Percentiles rank a stretch among this genome's conserved stretches.
Evolutionary conservation across 2,797 vertebrate species (phyloP).

Genomic region (Morelia viridis): DNA sequence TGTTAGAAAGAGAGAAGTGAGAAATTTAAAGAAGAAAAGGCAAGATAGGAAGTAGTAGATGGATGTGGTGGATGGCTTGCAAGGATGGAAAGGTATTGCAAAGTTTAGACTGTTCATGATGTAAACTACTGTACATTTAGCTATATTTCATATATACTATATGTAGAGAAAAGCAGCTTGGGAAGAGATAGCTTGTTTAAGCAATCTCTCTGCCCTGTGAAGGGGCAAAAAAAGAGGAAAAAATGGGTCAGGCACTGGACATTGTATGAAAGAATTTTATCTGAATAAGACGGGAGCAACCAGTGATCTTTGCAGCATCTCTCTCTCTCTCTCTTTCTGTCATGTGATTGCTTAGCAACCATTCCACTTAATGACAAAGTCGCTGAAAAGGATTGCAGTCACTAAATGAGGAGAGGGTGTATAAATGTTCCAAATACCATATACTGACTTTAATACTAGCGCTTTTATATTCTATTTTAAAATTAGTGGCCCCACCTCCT

Average conservation of each 20-base stretch:
- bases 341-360: neutral
- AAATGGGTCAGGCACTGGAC: too few relatives aligned
- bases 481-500: slow-evolving; percentile 7
- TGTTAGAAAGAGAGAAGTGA: neutral
- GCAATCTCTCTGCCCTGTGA: neutral
- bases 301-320: neutral
- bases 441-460: neutral
- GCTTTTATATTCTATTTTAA: slow-evolving; percentile 11
- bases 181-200: neutral
- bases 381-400: neutral
- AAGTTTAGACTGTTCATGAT: neutral
- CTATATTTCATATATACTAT: neutral
- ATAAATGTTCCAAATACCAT: slow-evolving; percentile 41
- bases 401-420: too few relatives aligned
- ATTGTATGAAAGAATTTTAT: neutral
- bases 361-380: neutral
- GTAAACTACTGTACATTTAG: neutral
- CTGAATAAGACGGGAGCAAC: neutral
- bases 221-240: neutral
- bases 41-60: neutral
- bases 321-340: neutral
- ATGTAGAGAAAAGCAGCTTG: neutral
- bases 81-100: neutral
- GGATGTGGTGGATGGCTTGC: neutral
- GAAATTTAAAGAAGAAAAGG: neutral